Base-by-base conservation (phyloP, 1,140 invertebrate genomes). In the Zeugodacus cucurbitae region DNA sequence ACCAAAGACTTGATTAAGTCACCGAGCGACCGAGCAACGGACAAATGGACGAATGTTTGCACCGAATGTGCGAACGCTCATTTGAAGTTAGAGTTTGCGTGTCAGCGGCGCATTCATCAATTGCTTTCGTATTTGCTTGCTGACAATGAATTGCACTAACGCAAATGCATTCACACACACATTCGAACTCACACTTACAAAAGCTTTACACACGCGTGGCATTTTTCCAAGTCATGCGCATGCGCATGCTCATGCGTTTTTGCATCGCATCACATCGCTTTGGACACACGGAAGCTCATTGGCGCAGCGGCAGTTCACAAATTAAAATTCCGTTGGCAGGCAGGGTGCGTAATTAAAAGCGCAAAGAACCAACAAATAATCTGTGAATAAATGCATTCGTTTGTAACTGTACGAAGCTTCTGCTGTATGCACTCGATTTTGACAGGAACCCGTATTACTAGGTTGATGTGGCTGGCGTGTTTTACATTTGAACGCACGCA, bases 111-210 rank as follows among this genome's bases (percentile, higher is more conserved):
- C 91, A 92, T 92, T 91, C 91, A 92, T 92, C 91, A 92, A 89
- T 86, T 82, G 88, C 58, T 87, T 74, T 90, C 91, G 90, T 89
- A 92, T 91, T 92, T 92, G 90, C 91, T 92, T 91, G 91, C 91
- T 92, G 91, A 92, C 91, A 92, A 92, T 92, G 91, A 92, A 92
- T 92, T 92, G 91, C 91, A 89, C 90, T 90, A 88, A 89, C 87
- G 87, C 67, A 62, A 86, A 87, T 70, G 64, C 82, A 26, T 32
- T 58, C 54, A 57, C 64, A 74, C 41, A 29, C 7, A 32, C 44
- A 70, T 54, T 20, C n/a, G 17, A 8, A 44, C 62, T 70, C 10
- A 32, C n/a, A 14, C n/a, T 17, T 32, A 44, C 20, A 48, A 29
- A 17, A 48, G n/a, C 3, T 44, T 37, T 22, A 82, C 41, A 6